These are phyloP conservation scores for Python bivittatus DNA, from an alignment of 2,113 vertebrate genomes.

Conservation along the genomic window DNA sequence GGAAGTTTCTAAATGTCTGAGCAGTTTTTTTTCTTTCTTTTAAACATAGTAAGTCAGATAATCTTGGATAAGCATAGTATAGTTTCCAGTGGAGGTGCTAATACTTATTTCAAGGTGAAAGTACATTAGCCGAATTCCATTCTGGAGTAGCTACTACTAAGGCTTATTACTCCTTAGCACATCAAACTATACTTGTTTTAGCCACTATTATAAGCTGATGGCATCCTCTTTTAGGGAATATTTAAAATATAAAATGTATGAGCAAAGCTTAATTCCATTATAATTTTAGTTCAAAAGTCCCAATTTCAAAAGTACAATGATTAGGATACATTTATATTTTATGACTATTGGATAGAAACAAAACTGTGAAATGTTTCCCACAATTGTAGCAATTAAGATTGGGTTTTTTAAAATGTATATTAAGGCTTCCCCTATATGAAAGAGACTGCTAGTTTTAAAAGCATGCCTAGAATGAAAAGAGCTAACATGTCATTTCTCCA, in stretches of 20 bases:
- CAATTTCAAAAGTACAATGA: not conserved
- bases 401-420: not conserved
- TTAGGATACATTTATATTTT: not conserved
- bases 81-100: not conserved
- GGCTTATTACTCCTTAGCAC: not conserved
- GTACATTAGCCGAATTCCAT: not conserved
- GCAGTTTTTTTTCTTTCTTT: not conserved
- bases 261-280: not conserved
- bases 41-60: not conserved
- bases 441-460: no score
- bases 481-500: not conserved
- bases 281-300: not conserved
- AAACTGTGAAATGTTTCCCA: not conserved
- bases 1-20: constrained; percentile 28
- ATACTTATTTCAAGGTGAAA: not conserved
- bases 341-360: not conserved
- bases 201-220: not conserved
- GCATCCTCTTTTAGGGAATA: not conserved
- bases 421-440: no score
- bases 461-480: no score
- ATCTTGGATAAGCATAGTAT: not conserved
- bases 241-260: not conserved
- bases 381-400: not conserved
- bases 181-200: no score
- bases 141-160: not conserved